Percentiles rank a stretch among this genome's conserved stretches.
These are phyloP conservation scores for Daboia siamensis DNA, from an alignment of 2,113 vertebrate species.

Conservation along the genomic window DNA sequence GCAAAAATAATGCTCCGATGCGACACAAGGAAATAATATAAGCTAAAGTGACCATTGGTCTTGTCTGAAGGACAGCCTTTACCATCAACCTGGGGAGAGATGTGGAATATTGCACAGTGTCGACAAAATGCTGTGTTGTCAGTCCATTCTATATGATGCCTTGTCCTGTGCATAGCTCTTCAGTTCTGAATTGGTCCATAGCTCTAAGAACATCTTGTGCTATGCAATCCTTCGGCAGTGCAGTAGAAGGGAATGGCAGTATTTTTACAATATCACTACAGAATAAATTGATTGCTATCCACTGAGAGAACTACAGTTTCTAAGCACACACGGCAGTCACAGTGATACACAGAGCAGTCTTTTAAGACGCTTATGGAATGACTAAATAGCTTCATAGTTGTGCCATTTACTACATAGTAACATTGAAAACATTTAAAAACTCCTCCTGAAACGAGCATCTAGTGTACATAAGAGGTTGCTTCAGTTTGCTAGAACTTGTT, in stretches of 20 bases:
- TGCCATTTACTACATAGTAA: slow-evolving; percentile 95
- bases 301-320: slow-evolving; percentile 94
- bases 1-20: slow-evolving; percentile 47
- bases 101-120: slow-evolving; percentile 92
- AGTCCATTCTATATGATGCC: slow-evolving; percentile 63
- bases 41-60: slow-evolving; percentile 49
- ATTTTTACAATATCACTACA: slow-evolving; percentile 90
- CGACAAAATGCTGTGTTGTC: slow-evolving; percentile 90
- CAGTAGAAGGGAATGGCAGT: slow-evolving; percentile 92
- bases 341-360: slow-evolving; percentile 99
- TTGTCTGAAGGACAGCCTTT: slow-evolving; percentile 40
- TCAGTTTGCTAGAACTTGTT: slow-evolving; percentile 85
- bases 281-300: slow-evolving; percentile 91
- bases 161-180: slow-evolving; percentile 69
- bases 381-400: slow-evolving; percentile 97
- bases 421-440: slow-evolving; percentile 98
- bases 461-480: slow-evolving; percentile 92
- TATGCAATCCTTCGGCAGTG: slow-evolving; percentile 78
- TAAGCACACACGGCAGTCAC: slow-evolving; percentile 98
- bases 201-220: slow-evolving; percentile 75
- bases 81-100: slow-evolving; percentile 32
- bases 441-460: slow-evolving; percentile 90
- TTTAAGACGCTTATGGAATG: slow-evolving; percentile 94
- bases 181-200: slow-evolving; percentile 79
- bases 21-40: slow-evolving; percentile 47